phyloP scores from a whole-genome alignment of 2,888 invertebrate species.

The Imbricaverruca yamaguchii region DNA sequence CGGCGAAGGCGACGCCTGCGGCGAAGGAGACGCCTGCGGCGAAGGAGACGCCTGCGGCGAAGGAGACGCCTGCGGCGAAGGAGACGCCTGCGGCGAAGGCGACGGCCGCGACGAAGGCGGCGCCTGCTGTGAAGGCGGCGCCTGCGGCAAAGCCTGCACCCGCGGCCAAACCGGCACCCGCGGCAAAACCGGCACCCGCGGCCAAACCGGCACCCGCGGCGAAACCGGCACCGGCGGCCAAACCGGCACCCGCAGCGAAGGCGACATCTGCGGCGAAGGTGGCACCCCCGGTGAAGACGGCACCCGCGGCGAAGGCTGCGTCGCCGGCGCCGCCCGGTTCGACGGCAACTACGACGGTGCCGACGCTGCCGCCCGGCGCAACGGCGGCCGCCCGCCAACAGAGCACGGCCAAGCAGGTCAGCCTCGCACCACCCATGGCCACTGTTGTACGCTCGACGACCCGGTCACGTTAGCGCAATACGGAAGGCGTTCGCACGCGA shows the following conservation, averaged over 20 bases:
- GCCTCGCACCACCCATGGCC: neutral
- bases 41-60: neutral
- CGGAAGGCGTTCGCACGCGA: too few species aligned
- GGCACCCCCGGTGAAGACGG: neutral
- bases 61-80: neutral
- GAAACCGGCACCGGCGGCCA: slow-evolving; percentile 33
- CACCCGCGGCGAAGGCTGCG: neutral
- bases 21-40: neutral
- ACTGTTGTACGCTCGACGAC: too few species aligned
- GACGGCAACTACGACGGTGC: slow-evolving; percentile 42
- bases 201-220: slow-evolving; percentile 31
- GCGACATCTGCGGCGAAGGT: too few species aligned
- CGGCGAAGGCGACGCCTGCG: neutral
- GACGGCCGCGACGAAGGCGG: neutral
- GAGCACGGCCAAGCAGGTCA: neutral
- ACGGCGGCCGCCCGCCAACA: slow-evolving; percentile 47
- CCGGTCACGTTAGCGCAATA: too few species aligned
- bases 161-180: slow-evolving; percentile 26
- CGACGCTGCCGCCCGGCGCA: slow-evolving; percentile 38
- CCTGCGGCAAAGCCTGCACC: neutral
- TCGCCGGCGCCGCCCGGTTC: slow-evolving; percentile 1
- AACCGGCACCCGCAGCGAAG: slow-evolving; percentile 24
- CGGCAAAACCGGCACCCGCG: slow-evolving; percentile 34
- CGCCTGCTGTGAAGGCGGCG: neutral
- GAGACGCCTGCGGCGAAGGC: neutral